phyloP scores from a whole-genome alignment of 2,797 vertebrate genomes.

The Myotis findleyi region DNA sequence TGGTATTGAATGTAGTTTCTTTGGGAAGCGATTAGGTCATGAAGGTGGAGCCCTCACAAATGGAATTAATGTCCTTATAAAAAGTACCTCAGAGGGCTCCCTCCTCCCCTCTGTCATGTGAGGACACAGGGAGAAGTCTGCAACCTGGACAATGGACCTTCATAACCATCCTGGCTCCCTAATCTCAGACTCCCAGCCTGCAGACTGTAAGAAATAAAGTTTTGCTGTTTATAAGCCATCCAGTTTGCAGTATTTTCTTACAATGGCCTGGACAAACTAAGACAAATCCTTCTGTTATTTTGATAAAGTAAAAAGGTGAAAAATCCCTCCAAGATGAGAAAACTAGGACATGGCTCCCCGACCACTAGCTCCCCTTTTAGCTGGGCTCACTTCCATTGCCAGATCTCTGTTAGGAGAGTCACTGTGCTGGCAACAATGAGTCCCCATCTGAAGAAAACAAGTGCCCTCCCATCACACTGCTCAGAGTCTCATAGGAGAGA shows the following conservation, averaged over 20 bases:
- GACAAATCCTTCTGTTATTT: not conserved
- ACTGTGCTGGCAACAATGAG: fast-evolving
- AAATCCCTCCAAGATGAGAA: not conserved
- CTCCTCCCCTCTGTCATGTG: fast-evolving
- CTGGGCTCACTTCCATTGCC: fast-evolving
- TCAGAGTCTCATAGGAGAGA: not conserved
- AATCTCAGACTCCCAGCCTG: not conserved
- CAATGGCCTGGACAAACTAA: no score
- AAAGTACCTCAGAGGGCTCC: not conserved
- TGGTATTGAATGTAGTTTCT: not conserved
- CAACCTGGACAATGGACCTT: not conserved
- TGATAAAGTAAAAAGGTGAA: not conserved
- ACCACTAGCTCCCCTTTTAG: no score
- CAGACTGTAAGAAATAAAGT: not conserved
- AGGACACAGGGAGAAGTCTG: not conserved
- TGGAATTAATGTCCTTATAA: not conserved
- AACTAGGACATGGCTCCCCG: fast-evolving
- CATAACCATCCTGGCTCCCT: not conserved
- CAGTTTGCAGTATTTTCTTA: not conserved
- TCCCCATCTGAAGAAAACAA: not conserved
- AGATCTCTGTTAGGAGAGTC: not conserved
- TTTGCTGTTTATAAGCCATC: not conserved
- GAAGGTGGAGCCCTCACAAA: not conserved
- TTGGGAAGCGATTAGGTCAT: not conserved
- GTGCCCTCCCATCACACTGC: not conserved